Evolutionary conservation across 2,888 invertebrate species (phyloP), one percentile per base, ranked within the genome.

Genomic region (Sinhomidia bicolor): DNA sequence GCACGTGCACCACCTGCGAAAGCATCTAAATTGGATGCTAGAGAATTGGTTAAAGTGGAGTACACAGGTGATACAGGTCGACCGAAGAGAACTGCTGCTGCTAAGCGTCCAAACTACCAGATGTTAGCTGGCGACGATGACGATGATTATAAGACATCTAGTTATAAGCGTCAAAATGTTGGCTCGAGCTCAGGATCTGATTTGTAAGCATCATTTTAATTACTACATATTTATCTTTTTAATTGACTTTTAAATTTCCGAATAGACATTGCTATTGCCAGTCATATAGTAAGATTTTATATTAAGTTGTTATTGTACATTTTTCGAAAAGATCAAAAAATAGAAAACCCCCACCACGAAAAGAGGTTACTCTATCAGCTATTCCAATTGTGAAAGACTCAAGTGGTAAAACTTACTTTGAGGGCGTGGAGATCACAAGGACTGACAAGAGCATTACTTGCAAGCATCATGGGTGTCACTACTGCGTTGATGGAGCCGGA

Each of bases 381-480:
- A 89, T 89, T 85, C 88, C 88, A 41, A 89, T 89, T 47, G 84
- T 89, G 4, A 89, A 89, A 54, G 88, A 89, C 32, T 84, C 88
- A 12, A 89, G 88, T 85, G 88, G 88, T 6, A 89, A 89, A 29
- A 89, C 88, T 5, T 89, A 89, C 44, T 89, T 89, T 74, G 88
- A 89, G 57, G 88, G 88, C 14, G 88, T 89, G 32, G 88, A 89
- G 57, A 89, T 89, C 17, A 84, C 84, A 23, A 79, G 88, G 44
- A 89, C 88, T 60, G 88, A 89, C n/a, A 89, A 89, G 44, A 89
- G 88, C 65, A 89, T 89, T 5, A 89, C 88, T 3, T 89, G 88
- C 29, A 89, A 89, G 29, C 88, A 89, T 36, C 74, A 84, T 14
- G 80, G 80, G 36, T 89, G 88, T 26, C 71, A 85, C 47, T 89